phyloP scores from a whole-genome alignment of 2,797 vertebrate species.

The Enteromius fasciolatus region DNA sequence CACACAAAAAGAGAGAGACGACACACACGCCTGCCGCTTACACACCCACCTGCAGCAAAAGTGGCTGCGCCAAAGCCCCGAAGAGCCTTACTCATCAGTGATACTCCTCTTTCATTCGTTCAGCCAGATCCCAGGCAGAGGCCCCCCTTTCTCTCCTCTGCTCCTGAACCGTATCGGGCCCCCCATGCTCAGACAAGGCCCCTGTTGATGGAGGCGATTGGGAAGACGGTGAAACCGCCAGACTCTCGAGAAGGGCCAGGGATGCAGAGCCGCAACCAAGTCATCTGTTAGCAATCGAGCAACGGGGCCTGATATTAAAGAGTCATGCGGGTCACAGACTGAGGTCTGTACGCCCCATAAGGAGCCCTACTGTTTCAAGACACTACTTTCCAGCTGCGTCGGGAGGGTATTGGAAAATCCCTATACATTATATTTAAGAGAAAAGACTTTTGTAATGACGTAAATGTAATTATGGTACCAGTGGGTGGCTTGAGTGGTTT shows the following conservation, averaged over 20 bases:
- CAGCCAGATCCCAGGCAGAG: conserved; percentile 45
- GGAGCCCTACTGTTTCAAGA: conserved; percentile 39
- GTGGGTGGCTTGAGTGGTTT: conserved; percentile 27
- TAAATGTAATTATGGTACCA: conserved; percentile 30
- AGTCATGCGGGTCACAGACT: conserved; percentile 26
- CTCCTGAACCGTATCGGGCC: conserved; percentile 17
- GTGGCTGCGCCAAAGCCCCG: conserved; percentile 64
- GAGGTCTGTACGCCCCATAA: conserved; percentile 37
- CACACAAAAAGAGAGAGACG: conserved; percentile 54
- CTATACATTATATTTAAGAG: conserved; percentile 2
- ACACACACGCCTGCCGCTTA: conserved; percentile 60
- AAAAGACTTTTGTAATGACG: conserved; percentile 29
- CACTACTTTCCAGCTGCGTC: conserved; percentile 13
- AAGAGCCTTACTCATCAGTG: conserved; percentile 78
- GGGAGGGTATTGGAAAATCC: conserved; percentile 33
- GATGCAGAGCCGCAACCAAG: conserved; percentile 27
- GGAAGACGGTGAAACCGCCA: conserved; percentile 14
- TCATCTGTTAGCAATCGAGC: conserved; percentile 46
- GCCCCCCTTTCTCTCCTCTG: not conserved
- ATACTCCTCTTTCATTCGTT: conserved; percentile 59
- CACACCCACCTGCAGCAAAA: conserved; percentile 76
- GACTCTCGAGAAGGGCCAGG: conserved; percentile 18
- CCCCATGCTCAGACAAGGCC: conserved; percentile 30
- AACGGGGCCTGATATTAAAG: conserved; percentile 35
- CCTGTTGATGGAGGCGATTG: conserved; percentile 38